A percentile compares a stretch with the other conserved stretches of the same genome.
Conservation (phyloP, 2,888 invertebrate genomes). For the Torymus auratus region DNA sequence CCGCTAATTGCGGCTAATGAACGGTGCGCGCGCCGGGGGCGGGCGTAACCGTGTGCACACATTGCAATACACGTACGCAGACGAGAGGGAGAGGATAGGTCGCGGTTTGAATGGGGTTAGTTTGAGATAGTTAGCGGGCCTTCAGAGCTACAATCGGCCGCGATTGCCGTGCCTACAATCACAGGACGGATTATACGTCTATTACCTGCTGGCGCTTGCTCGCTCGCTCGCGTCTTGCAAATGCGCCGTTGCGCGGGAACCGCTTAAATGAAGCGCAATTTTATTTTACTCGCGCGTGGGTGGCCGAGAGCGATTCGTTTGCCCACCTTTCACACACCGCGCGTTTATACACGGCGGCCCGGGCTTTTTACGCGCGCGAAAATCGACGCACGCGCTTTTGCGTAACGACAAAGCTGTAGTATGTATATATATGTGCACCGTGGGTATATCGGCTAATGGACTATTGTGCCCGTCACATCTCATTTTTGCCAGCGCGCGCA, state of each 20-base stretch:
- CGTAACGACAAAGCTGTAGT: slow-evolving; percentile 10
- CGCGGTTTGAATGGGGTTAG: slow-evolving; percentile 75
- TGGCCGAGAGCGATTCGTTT: slow-evolving; percentile 35
- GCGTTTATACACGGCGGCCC: slow-evolving; percentile 15
- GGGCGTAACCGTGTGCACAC: too few relatives aligned
- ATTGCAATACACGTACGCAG: too few relatives aligned
- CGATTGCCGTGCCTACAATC: slow-evolving; percentile 76
- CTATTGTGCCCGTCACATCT: slow-evolving; percentile 46
- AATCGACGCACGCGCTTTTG: slow-evolving; percentile 5
- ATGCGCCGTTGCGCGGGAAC: slow-evolving; percentile 57
- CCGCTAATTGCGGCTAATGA: slow-evolving; percentile 38
- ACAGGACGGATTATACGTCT: slow-evolving; percentile 74
- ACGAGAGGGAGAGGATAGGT: slow-evolving; percentile 47
- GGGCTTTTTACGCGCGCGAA: background rate
- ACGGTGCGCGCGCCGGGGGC: background rate
- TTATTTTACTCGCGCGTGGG: slow-evolving; percentile 15
- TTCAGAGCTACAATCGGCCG: slow-evolving; percentile 75
- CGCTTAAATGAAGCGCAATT: slow-evolving; percentile 53
- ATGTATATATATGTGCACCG: too few relatives aligned
- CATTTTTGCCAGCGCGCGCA: slow-evolving; percentile 38
- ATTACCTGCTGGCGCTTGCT: slow-evolving; percentile 61
- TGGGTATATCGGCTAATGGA: slow-evolving; percentile 39
- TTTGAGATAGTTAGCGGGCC: slow-evolving; percentile 76
- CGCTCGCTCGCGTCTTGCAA: slow-evolving; percentile 68
- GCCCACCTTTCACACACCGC: slow-evolving; percentile 29